Conservation (phyloP, 2,888 invertebrate species). For the Pinctada fucata region DNA sequence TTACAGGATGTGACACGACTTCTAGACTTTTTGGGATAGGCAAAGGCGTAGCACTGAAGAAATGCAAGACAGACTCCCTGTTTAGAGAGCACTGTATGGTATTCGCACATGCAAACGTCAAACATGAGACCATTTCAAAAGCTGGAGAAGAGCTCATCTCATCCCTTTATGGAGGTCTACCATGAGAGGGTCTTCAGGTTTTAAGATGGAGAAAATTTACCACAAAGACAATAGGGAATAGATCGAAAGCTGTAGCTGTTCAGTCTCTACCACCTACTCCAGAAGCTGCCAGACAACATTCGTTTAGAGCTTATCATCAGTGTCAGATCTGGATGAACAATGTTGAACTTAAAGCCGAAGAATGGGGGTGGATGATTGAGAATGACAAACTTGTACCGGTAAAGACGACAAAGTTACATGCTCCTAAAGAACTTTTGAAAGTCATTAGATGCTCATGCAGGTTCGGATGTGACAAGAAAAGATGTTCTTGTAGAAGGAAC, state of each 20-base stretch:
- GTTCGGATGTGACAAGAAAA: conserved; percentile 38
- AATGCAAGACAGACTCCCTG: not conserved
- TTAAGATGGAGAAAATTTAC: not conserved
- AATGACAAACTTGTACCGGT: conserved; percentile 30
- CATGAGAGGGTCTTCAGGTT: conserved; percentile 2
- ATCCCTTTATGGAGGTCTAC: conserved; percentile 33
- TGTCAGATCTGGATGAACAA: conserved; percentile 46
- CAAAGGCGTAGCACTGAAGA: conserved; percentile 43
- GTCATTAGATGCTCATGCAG: conserved; percentile 48
- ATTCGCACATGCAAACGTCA: conserved; percentile 3
- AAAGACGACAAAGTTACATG: conserved; percentile 40
- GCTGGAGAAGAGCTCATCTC: conserved; percentile 33
- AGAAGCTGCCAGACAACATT: not conserved
- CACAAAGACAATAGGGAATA: not conserved
- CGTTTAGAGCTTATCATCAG: conserved; percentile 47
- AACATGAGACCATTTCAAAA: conserved; percentile 19
- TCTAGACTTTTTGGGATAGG: conserved; percentile 47
- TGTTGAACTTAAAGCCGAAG: conserved; percentile 18
- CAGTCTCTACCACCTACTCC: conserved; percentile 2
- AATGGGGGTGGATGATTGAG: conserved; percentile 39
- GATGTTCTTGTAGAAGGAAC: conserved; percentile 7
- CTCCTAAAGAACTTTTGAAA: conserved; percentile 43
- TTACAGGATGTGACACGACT: conserved; percentile 53
- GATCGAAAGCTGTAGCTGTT: conserved; percentile 4
- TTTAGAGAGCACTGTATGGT: not conserved